Percentiles rank a stretch among this genome's conserved stretches.
Conservation (phyloP, 2,113 vertebrate species). For the Elaphurus davidianus region DNA sequence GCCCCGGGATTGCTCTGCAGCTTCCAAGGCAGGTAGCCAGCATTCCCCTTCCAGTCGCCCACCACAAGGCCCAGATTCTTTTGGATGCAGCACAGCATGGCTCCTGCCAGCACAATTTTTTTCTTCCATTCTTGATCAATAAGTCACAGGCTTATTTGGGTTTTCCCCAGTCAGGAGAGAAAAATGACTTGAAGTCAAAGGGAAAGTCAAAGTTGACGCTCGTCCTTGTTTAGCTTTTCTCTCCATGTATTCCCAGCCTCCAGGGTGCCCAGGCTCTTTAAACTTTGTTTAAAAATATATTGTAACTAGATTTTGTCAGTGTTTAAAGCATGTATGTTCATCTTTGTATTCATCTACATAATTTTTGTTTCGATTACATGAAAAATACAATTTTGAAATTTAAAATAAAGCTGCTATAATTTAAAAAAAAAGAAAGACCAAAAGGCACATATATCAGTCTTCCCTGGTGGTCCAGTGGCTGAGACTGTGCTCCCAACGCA, state of each 20-base stretch:
- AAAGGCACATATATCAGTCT: neutral
- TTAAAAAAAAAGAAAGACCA: neutral
- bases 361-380: neutral
- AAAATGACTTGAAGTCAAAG: neutral
- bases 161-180: neutral
- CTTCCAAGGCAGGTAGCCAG: neutral
- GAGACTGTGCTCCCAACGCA: no score
- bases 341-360: neutral
- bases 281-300: slow-evolving; percentile 2
- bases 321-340: slow-evolving; percentile 1
- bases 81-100: neutral
- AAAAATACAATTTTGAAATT: slow-evolving; percentile 6
- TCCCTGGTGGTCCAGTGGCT: no score
- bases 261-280: neutral
- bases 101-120: neutral
- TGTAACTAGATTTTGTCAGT: slow-evolving; percentile 1
- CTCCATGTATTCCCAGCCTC: neutral
- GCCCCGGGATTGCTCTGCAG: neutral
- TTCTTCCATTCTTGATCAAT: slow-evolving; percentile 16
- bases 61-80: neutral
- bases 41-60: neutral
- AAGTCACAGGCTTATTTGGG: slow-evolving; percentile 1
- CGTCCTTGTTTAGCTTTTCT: neutral
- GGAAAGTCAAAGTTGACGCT: neutral
- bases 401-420: slow-evolving; percentile 38